Percentiles rank a stretch among this genome's conserved stretches.
Evolutionary conservation across 2,797 vertebrate genomes (phyloP).

Genomic region (Meda fulgida): DNA sequence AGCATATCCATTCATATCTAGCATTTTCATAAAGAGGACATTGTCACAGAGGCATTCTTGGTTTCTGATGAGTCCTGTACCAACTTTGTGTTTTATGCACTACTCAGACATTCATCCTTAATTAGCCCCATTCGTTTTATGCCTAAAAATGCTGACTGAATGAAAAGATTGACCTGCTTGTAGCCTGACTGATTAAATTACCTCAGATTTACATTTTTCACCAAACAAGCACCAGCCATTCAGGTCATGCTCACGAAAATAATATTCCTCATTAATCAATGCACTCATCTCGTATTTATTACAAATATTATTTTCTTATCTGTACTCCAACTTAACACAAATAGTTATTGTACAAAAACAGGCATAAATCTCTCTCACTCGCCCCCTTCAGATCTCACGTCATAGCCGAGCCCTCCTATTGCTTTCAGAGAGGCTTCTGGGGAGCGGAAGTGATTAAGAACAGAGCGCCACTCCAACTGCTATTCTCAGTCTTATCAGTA

Average conservation of each 20-base stretch:
- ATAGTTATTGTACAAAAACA: conserved; percentile 29
- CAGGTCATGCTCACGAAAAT: conserved; percentile 27
- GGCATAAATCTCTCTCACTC: not conserved
- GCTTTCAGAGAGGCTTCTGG: conserved; percentile 44
- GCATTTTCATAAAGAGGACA: conserved; percentile 11
- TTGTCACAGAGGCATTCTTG: not conserved
- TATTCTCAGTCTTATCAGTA: conserved; percentile 34
- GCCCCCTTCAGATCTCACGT: conserved; percentile 30
- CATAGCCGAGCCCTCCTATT: conserved; percentile 7
- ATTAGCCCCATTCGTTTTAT: conserved; percentile 15
- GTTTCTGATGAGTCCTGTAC: not conserved
- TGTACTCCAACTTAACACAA: conserved; percentile 22
- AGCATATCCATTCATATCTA: not conserved
- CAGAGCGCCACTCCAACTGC: conserved; percentile 40
- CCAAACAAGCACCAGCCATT: conserved; percentile 26
- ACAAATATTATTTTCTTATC: not conserved
- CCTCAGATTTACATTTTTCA: conserved; percentile 42
- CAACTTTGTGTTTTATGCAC: conserved; percentile 13
- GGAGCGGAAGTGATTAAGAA: conserved; percentile 57
- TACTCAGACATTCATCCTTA: conserved; percentile 3
- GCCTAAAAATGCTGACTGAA: conserved; percentile 38
- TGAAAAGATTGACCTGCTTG: conserved; percentile 37
- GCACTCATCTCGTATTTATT: not conserved
- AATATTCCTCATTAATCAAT: conserved; percentile 18
- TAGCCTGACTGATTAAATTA: conserved; percentile 35